Base-by-base conservation (phyloP, 2,113 vertebrate species). In the Nanorana parkeri region DNA sequence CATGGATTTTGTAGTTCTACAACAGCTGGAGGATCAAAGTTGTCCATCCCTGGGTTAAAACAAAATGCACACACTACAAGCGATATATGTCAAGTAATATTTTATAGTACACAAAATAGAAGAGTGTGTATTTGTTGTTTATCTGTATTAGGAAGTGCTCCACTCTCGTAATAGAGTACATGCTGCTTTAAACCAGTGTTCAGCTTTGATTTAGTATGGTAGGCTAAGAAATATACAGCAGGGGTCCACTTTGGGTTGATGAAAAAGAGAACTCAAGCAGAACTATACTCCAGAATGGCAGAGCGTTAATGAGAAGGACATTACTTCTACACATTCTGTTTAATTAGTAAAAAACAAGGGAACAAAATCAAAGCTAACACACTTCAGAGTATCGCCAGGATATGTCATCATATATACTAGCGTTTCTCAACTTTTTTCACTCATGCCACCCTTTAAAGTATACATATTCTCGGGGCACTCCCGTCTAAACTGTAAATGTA, bases 191-290 rank as follows among this genome's bases (percentile, higher is more conserved):
- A 60, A 74, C 28, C 16, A 60, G 32, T 55, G 36, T 41, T 41
- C 21, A 60, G 21, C 21, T 58, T 54, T 32, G 54, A 61, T 41
- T 58, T 36, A 41, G 36, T 77, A 16, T 64, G 28, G 20, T 26
- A 65, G 63, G 26, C n/a, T 76, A 23, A 63, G 5, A 16, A 63
- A 64, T 76, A 76, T 76, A 47, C 73, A 76, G 56, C 58, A 76
- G 73, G 58, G 32, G 58, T 36, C 64, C 32, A 77, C 51, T 64
- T 77, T 64, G 47, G 36, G 47, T 77, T 64, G 17, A 77, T 77
- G 74, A 76, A 77, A 77, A 73, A 64, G 64, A 16, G 15, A 28
- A 64, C 17, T 65, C 60, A 77, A 29, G 74, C 60, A 77, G 74
- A 77, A 77, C 60, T 11, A 6, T 21, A 26, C 16, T 64, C 16